A percentile compares a stretch with the other conserved stretches of the same genome.
Evolutionary conservation across 2,888 invertebrate species (phyloP).

Genomic region (Xanthia icteritia): DNA sequence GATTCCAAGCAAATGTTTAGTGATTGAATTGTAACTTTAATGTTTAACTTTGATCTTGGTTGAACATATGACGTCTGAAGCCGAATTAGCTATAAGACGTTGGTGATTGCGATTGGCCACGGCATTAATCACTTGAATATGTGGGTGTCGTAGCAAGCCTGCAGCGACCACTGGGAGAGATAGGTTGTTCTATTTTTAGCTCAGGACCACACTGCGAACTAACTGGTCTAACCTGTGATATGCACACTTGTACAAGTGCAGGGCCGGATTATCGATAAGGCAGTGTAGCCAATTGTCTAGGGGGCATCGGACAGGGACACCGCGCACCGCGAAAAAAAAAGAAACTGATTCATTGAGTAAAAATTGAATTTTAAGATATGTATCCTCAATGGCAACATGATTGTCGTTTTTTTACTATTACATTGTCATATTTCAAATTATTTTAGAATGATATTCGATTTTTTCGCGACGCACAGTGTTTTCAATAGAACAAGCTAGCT

Average conservation of each 20-base stretch:
- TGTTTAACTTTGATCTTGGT: slow-evolving; percentile 22
- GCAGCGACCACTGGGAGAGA: slow-evolving; percentile 20
- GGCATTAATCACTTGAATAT: slow-evolving; percentile 39
- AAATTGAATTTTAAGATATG: no score
- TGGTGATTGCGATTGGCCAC: slow-evolving; percentile 11
- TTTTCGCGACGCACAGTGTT: no score
- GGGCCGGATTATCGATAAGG: no score
- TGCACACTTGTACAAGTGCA: slow-evolving; percentile 7
- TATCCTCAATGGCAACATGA: no score
- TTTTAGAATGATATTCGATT: no score
- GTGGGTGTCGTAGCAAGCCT: slow-evolving; percentile 42
- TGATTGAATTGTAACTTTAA: background rate
- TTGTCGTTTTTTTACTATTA: no score
- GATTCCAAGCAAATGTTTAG: slow-evolving; percentile 7
- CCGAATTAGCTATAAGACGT: slow-evolving; percentile 2
- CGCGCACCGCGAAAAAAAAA: no score
- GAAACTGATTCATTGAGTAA: no score
- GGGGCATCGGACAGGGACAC: no score
- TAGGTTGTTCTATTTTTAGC: slow-evolving; percentile 45
- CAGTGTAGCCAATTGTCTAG: no score
- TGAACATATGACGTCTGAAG: background rate
- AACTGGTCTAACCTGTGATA: slow-evolving; percentile 33
- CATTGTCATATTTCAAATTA: no score
- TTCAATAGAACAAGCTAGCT: no score
- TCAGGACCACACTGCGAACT: slow-evolving; percentile 28